A percentile compares a stretch with the other conserved stretches of the same genome.
Evolutionary conservation across 2,888 invertebrate genomes (phyloP).

Genomic region (Nephrotoma flavescens): DNA sequence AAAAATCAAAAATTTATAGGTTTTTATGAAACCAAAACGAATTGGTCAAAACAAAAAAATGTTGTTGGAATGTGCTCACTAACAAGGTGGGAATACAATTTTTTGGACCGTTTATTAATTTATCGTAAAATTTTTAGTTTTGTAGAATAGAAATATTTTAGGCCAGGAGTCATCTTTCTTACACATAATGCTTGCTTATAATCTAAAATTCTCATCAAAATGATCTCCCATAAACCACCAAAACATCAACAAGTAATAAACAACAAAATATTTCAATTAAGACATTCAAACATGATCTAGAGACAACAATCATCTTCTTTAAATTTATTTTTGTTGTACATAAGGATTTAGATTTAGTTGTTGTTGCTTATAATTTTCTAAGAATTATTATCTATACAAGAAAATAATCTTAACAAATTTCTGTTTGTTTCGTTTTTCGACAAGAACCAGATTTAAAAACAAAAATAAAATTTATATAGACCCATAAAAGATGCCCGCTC

Average conservation of each 20-base stretch:
- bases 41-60: neutral
- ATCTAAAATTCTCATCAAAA: too few relatives aligned
- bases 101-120: too few relatives aligned
- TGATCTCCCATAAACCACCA: neutral
- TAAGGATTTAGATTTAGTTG: neutral
- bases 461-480: neutral
- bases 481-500: neutral
- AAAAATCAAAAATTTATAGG: too few relatives aligned
- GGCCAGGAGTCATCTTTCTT: too few relatives aligned
- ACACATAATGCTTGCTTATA: too few relatives aligned
- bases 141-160: too few relatives aligned
- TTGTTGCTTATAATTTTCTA: neutral
- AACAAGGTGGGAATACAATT: neutral
- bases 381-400: neutral
- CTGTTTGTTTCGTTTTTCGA: neutral
- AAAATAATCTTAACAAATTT: neutral
- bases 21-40: neutral
- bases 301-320: neutral
- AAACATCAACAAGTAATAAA: neutral
- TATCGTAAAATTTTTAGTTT: too few relatives aligned
- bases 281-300: neutral
- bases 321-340: neutral
- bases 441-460: neutral
- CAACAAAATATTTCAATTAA: neutral
- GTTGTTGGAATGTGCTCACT: neutral